Base-by-base conservation (phyloP, 2,888 invertebrate genomes). In the Hydrotaea cyrtoneurina region DNA sequence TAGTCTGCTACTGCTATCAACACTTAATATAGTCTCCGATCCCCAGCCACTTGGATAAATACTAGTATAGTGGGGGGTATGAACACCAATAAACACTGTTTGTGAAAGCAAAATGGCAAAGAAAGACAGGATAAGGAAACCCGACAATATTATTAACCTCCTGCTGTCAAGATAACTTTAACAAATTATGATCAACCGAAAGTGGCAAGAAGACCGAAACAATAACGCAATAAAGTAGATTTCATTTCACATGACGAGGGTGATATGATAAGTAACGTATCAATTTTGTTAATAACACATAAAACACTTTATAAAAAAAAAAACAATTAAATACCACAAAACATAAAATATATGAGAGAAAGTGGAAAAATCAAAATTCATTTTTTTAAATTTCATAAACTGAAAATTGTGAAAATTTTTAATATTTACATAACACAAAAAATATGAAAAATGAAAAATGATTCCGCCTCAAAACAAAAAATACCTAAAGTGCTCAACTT, bases 131-230 rank as follows among this genome's bases (percentile, higher is more conserved):
- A 55, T 21, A 17, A 26, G 19, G 8, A 55, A 55, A 7, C 19
- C 55, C 46, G 64, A 7, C 62, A 83, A 83, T 64, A 74, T 77
- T 73, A 80, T 77, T 62, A 80, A 80, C 39, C 73, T 69, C 76
- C 77, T 74, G 74, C 80, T 83, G 80, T 83, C 71, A 74, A 36
- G 55, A 74, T 62, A 75, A 75, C 46, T 81, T 84, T 57, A 78
- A 81, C 78, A 84, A 84, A 78, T 84, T 75, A 78, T 78, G 75
- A 81, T 78, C 64, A 78, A 55, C 74, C 71, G 57, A 81, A 71
- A 73, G 26, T 59, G 73, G 4, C 26, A 17, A n/a, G 23, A 31
- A 43, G 13, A n/a, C 17, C 13, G 53, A 62, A 53, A 64, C 1
- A n/a, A 55, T 13, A 31, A 69, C 53, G 46, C 19, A 39, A 77